Evolutionary conservation across 2,888 invertebrate species (phyloP).

Genomic region (Ischnura elegans): DNA sequence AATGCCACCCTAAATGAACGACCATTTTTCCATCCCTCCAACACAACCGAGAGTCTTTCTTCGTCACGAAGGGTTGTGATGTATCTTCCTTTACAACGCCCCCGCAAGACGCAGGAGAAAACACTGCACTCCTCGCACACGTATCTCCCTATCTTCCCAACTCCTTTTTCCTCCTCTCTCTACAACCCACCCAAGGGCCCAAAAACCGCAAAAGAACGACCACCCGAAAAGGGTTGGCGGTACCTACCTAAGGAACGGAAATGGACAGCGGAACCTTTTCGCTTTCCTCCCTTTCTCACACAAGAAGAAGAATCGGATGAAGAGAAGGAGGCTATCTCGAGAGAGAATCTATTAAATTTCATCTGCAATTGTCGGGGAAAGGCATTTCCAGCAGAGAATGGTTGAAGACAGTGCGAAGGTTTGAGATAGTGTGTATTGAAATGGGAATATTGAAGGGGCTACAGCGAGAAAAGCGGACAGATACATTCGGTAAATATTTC

Average conservation of each 20-base stretch:
- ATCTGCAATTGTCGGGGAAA: background rate
- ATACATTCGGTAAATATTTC: too few relatives aligned
- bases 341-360: background rate
- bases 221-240: background rate
- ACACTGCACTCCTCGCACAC: background rate
- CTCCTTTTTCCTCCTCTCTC: background rate
- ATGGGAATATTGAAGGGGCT: background rate
- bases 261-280: background rate
- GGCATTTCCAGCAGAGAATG: background rate
- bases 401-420: background rate
- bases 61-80: background rate
- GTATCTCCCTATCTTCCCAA: background rate
- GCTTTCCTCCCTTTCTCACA: too few relatives aligned
- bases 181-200: background rate
- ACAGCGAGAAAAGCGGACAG: background rate
- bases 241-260: background rate
- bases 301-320: background rate
- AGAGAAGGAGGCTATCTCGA: background rate
- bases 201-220: background rate
- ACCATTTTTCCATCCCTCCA: background rate
- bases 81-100: background rate
- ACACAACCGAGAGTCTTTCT: background rate
- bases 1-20: conserved; percentile 19
- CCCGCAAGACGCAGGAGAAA: background rate
- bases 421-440: background rate